phyloP scores from a whole-genome alignment of 53 echinoderm and acorn worm species.

The Astropecten irregularis region DNA sequence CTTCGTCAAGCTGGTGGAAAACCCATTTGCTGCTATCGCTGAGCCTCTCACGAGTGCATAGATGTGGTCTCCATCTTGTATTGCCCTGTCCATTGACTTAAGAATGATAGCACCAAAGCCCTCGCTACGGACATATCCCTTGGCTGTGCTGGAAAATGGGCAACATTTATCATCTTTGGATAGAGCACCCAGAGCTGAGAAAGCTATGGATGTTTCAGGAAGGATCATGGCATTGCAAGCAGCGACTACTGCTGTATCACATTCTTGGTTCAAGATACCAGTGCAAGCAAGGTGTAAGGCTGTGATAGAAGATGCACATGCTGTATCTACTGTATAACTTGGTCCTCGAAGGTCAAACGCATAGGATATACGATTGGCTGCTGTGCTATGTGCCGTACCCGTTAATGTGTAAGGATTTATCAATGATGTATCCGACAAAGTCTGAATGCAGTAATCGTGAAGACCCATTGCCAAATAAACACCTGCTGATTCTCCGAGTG shows the following conservation, averaged over 20 bases:
- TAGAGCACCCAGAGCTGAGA: slow-evolving; percentile 80
- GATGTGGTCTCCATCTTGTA: slow-evolving; percentile 82
- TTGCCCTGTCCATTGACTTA: slow-evolving; percentile 75
- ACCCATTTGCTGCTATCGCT: slow-evolving; percentile 78
- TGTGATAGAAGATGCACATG: slow-evolving; percentile 85
- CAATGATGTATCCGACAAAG: slow-evolving; percentile 56
- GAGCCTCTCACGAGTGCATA: slow-evolving; percentile 78
- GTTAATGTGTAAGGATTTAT: slow-evolving; percentile 86
- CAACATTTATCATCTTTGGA: slow-evolving; percentile 88
- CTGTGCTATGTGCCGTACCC: slow-evolving; percentile 75
- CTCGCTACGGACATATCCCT: slow-evolving; percentile 93
- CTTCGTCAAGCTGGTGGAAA: slow-evolving; percentile 78
- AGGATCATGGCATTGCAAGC: slow-evolving; percentile 70
- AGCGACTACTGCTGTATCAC: slow-evolving; percentile 67
- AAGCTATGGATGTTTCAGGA: slow-evolving; percentile 79
- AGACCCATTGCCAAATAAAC: slow-evolving; percentile 86
- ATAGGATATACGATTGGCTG: slow-evolving; percentile 82
- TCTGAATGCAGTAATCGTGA: slow-evolving; percentile 80
- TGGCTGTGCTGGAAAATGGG: slow-evolving; percentile 82
- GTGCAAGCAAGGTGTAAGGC: slow-evolving; percentile 89
- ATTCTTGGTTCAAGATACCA: slow-evolving; percentile 76
- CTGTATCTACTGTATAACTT: slow-evolving; percentile 77
- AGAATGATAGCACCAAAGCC: slow-evolving; percentile 81
- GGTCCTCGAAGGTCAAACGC: slow-evolving; percentile 86
- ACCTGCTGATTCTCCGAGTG: slow-evolving; percentile 62